Evolutionary conservation across 2,113 vertebrate species (phyloP).

Genomic region (Perca schrenkii): DNA sequence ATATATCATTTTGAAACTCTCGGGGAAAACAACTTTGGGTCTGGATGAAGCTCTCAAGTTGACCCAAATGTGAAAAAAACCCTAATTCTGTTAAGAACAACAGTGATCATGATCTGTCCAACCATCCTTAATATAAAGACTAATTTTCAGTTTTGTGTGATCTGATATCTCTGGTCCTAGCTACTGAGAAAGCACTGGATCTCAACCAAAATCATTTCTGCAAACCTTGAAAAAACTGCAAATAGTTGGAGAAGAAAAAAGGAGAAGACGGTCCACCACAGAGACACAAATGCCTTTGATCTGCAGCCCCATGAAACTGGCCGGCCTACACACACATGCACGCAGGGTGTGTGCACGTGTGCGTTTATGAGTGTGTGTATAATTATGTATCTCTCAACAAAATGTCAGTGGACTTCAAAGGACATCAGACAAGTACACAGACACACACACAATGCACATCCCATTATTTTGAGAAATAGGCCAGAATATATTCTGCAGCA

Average conservation of each 20-base stretch:
- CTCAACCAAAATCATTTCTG: slow-evolving; percentile 7
- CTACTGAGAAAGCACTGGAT: not conserved
- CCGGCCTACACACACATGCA: slow-evolving; percentile 21
- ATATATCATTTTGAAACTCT: not conserved
- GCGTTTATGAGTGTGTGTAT: slow-evolving; percentile 21
- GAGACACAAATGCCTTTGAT: slow-evolving; percentile 65
- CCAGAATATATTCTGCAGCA: slow-evolving; percentile 38
- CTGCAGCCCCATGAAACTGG: slow-evolving; percentile 56
- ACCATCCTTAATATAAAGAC: not conserved
- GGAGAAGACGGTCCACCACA: slow-evolving; percentile 31
- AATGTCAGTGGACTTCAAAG: slow-evolving; percentile 75
- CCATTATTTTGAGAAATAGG: slow-evolving; percentile 66
- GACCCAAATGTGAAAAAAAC: not conserved
- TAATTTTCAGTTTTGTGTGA: not conserved
- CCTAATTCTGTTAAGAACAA: not conserved
- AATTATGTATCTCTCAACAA: slow-evolving; percentile 60
- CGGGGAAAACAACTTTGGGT: not conserved
- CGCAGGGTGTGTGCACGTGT: not conserved
- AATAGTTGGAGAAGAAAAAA: slow-evolving; percentile 47
- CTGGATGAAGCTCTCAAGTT: not conserved
- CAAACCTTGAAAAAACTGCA: slow-evolving; percentile 28
- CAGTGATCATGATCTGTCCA: not conserved
- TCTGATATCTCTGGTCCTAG: not conserved
- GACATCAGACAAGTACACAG: slow-evolving; percentile 54
- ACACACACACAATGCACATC: slow-evolving; percentile 43